Evolutionary conservation across 2,113 vertebrate species (phyloP), one percentile per base, ranked within the genome.

Genomic region (Sialia sialis): DNA sequence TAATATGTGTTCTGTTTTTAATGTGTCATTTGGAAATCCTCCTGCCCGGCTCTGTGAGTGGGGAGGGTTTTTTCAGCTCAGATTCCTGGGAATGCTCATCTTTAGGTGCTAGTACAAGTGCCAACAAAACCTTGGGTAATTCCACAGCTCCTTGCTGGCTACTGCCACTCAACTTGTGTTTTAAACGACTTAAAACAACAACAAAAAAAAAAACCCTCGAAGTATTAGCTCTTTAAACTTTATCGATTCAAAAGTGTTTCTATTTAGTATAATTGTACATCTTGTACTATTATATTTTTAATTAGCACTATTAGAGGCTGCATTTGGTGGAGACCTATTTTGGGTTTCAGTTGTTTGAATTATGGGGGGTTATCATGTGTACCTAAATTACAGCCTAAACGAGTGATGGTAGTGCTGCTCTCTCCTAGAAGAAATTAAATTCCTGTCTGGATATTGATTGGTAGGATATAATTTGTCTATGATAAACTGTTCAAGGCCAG

Each of bases 141-240:
- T 4, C 17, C 67, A 19, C 17, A 60, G 48, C 16, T 38, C 44
- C 29, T 49, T 67, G 32, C 36, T 41, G 29, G 10, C 43, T 44
- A 0, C 58, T 83, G 22, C 62, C 32, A 46, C 34, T 38, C 38
- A 56, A 7, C 4, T 1, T 43, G 11, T 17, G 34, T 76, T 60
- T 76, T 9, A 30, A 88, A 88, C 48, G 0, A 26, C 41, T 63
- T 89, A 5, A 52, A 56, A 34, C 18, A 46, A 54, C n/a, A n/a
- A n/a, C n/a, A n/a, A n/a, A n/a, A n/a, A n/a, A n/a, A 34, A 68
- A 22, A 19, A 3, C 2, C 1, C 25, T 41, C 6, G 1, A 16
- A 19, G 4, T 10, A 22, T 41, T 38, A 22, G 19, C 30, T 49
- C 51, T 38, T 81, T n/a, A 23, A 73, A 55, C 11, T 46, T 77